phyloP scores from a whole-genome alignment of 2,888 invertebrate genomes.

The Lucinisca nassula region DNA sequence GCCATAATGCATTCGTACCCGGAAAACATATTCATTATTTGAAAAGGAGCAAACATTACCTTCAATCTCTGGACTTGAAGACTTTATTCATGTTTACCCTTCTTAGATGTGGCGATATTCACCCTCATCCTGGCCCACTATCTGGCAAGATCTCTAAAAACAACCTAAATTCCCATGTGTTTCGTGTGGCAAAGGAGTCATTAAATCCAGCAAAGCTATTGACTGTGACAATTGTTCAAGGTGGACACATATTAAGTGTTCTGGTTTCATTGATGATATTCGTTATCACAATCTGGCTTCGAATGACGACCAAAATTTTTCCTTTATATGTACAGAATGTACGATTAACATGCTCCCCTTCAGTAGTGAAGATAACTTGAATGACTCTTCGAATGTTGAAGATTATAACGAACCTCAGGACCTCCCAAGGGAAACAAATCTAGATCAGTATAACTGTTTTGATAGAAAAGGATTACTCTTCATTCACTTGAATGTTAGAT shows the following conservation, averaged over 20 bases:
- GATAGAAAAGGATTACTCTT: background rate
- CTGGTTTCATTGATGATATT: background rate
- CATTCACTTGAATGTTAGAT: background rate
- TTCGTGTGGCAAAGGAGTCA: background rate
- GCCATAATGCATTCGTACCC: too few species aligned
- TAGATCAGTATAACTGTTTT: background rate
- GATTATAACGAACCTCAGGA: background rate
- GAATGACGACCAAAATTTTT: background rate
- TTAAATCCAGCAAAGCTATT: background rate
- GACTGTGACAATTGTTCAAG: background rate
- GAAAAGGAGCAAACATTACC: too few species aligned
- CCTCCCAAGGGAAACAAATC: background rate
- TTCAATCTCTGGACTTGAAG: too few species aligned
- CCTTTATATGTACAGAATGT: background rate
- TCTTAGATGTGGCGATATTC: too few species aligned
- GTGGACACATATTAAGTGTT: constrained; percentile 1
- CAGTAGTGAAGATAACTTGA: background rate
- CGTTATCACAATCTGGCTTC: background rate
- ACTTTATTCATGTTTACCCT: too few species aligned
- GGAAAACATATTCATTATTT: too few species aligned
- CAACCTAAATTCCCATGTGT: background rate
- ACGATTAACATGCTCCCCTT: background rate
- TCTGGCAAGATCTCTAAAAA: too few species aligned
- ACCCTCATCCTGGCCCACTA: too few species aligned
- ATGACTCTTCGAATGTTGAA: background rate